phyloP scores from a whole-genome alignment of 2,797 vertebrate genomes.

The Hafferia zeledoni region DNA sequence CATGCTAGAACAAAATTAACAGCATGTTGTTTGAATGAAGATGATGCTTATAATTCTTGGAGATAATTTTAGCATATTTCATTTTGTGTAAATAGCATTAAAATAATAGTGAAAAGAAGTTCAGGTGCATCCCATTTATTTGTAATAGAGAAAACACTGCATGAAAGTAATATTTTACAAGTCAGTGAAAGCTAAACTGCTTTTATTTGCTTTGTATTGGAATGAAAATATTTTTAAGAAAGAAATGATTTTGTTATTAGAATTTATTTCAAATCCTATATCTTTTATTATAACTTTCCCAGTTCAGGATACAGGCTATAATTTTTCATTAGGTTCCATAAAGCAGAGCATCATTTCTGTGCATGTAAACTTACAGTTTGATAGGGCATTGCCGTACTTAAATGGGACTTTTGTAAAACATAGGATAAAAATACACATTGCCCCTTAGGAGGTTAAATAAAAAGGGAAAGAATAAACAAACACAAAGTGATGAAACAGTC shows the following conservation, averaged over 20 bases:
- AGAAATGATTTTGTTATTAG: constrained; percentile 50
- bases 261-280: constrained; percentile 60
- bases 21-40: constrained; percentile 67
- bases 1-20: constrained; percentile 77
- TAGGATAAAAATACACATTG: background rate
- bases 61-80: constrained; percentile 51
- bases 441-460: constrained; percentile 44
- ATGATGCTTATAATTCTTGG: constrained; percentile 64
- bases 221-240: constrained; percentile 32
- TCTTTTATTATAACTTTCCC: constrained; percentile 20
- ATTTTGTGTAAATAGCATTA: constrained; percentile 36
- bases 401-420: background rate
- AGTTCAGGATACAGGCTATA: background rate
- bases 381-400: background rate
- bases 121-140: background rate
- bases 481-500: constrained; percentile 5
- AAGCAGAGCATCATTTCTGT: background rate
- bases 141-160: background rate
- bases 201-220: constrained; percentile 18
- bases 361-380: background rate
- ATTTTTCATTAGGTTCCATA: constrained; percentile 44
- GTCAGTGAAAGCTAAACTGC: constrained; percentile 1
- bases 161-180: constrained; percentile 1
- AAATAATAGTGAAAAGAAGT: background rate
- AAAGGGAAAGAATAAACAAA: constrained; percentile 35